Evolutionary conservation across 2,888 invertebrate genomes (phyloP), one percentile per base, ranked within the genome.

Genomic region (Hesperia comma): DNA sequence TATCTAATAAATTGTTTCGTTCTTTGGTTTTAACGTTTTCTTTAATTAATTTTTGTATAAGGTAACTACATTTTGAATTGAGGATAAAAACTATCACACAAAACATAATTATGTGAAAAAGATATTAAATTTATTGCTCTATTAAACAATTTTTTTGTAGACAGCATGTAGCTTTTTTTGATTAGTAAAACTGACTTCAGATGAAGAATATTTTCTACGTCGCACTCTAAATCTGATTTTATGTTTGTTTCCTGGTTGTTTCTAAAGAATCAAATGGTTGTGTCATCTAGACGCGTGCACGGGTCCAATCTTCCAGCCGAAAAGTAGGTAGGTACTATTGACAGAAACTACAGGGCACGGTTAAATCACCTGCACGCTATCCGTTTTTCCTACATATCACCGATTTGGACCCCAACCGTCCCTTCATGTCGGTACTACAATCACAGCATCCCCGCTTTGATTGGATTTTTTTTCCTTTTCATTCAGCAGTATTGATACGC

Each of bases 341-440:
- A 66, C 64, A 43, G 43, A 19, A 54, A 54, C 33, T 60, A 60
- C 58, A 53, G 53, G 53, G 32, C 60, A 37, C 17, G 15, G 15
- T 15, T 46, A 58, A 61, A 49, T 49, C 37, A 60, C 60, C 33
- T 33, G 21, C 60, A 41, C 37, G n/a, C 37, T 14, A 14, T 26
- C 12, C 55, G 32, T 63, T 49, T 46, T 57, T 51, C 40, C 37
- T 63, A 49, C 37, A 51, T n/a, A 49, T 51, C 51, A 37, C 56
- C 37, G 40, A 56, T 63, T 63, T 32, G 37, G 46, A 56, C 56
- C 26, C 46, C 63, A 32, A 60, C 33, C 53, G 26, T 32, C 53
- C 53, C 63, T 46, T 63, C 46, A 56, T 43, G 56, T n/a, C n/a
- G n/a, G n/a, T 46, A 33, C 56, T 46, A 56, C 63, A 56, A 56